These are phyloP conservation scores for Synergus japonicus DNA, from an alignment of 2,888 invertebrate species.

Conservation along the genomic window DNA sequence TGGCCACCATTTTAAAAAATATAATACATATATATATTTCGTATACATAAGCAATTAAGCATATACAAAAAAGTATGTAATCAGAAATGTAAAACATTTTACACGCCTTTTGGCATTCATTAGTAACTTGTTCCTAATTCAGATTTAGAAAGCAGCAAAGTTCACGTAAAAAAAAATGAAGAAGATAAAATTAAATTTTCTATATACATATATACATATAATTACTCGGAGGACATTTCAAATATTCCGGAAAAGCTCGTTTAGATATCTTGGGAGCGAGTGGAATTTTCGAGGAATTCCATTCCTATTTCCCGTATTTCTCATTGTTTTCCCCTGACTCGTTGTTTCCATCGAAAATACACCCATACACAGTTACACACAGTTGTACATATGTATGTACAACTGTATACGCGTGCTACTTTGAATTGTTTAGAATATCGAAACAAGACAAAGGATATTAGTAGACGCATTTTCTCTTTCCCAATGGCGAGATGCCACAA, in stretches of 20 bases:
- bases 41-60: no score
- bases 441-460: conserved; percentile 47
- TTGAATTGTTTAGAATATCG: conserved; percentile 24
- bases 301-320: background rate
- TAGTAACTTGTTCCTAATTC: no score
- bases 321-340: background rate
- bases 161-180: no score
- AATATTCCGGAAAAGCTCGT: background rate
- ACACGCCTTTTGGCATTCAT: no score
- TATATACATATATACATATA: background rate
- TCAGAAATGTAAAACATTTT: no score
- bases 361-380: no score
- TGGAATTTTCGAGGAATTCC: conserved; percentile 10
- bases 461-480: conserved; percentile 46
- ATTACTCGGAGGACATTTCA: background rate
- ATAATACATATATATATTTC: no score
- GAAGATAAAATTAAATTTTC: no score
- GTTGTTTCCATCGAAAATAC: background rate
- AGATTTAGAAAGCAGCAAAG: no score
- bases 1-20: no score
- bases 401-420: background rate
- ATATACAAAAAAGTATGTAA: no score
- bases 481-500: conserved; percentile 51
- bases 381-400: no score
- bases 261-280: background rate